Conservation (phyloP, 2,797 vertebrate genomes). For the Coilia nasus region DNA sequence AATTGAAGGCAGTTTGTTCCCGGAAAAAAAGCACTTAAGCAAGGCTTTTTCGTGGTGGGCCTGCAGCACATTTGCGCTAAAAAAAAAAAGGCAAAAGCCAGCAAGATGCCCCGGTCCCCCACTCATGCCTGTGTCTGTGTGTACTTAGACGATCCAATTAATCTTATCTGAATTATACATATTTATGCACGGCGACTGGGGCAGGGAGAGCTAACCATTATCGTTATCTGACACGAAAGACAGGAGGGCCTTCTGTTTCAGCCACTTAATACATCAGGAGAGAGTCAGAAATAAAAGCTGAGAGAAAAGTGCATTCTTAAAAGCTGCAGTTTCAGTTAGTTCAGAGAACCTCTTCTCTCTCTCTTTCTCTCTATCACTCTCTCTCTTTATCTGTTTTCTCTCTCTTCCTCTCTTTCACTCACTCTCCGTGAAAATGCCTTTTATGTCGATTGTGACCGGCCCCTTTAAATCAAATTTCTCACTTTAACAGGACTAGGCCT, state of each 20-base stretch:
- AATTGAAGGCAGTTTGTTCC: conserved; percentile 55
- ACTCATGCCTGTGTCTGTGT: conserved; percentile 43
- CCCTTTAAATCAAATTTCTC: not conserved
- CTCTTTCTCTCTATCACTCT: not conserved
- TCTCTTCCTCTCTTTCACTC: not conserved
- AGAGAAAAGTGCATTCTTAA: conserved; percentile 36
- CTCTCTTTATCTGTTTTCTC: not conserved
- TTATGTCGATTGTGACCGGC: not conserved
- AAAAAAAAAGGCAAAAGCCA: conserved; percentile 24
- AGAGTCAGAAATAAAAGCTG: conserved; percentile 41
- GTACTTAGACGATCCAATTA: conserved; percentile 58
- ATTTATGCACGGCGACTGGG: conserved; percentile 55
- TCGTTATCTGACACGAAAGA: conserved; percentile 50
- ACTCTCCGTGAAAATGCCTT: not conserved
- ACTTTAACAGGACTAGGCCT: not conserved
- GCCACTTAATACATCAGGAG: conserved; percentile 41
- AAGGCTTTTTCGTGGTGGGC: conserved; percentile 45
- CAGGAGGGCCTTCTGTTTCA: conserved; percentile 53
- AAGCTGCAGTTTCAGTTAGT: conserved; percentile 22
- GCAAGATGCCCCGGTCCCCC: conserved; percentile 15
- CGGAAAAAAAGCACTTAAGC: conserved; percentile 45
- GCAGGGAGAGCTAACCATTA: conserved; percentile 41
- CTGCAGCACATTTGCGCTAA: conserved; percentile 44
- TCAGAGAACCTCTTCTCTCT: not conserved
- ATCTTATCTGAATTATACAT: conserved; percentile 64